Percentiles rank a stretch among this genome's conserved stretches.
These are phyloP conservation scores for Achroia grisella DNA, from an alignment of 1,140 invertebrate genomes.

Conservation along the genomic window DNA sequence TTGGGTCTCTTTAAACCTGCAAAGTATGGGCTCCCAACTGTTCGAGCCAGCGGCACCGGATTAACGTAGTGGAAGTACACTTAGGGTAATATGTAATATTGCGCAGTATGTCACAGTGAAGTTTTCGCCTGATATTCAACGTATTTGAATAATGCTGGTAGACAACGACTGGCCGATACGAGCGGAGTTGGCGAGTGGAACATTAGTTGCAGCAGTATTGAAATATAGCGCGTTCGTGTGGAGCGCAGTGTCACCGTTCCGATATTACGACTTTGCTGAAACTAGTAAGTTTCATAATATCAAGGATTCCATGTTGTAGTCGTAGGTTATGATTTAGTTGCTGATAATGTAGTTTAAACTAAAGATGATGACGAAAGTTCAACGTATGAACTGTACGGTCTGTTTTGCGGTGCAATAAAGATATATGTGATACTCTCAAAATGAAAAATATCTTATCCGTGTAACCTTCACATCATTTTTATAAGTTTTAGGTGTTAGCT, in stretches of 20 bases:
- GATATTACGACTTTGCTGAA: too few species aligned
- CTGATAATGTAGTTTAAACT: too few species aligned
- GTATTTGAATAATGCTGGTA: constrained; percentile 11
- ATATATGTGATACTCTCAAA: too few species aligned
- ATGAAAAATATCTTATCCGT: too few species aligned
- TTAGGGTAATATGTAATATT: constrained; percentile 17
- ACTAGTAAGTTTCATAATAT: too few species aligned
- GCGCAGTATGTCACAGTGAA: constrained; percentile 18
- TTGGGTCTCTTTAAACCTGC: constrained; percentile 2
- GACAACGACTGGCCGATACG: neutral
- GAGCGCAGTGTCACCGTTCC: neutral
- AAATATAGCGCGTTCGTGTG: neutral
- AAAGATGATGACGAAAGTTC: too few species aligned
- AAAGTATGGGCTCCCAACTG: neutral
- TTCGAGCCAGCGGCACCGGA: neutral
- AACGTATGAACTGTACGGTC: too few species aligned
- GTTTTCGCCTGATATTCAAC: constrained; percentile 22
- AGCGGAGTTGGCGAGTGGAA: constrained; percentile 8
- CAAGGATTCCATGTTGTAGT: too few species aligned
- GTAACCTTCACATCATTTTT: too few species aligned
- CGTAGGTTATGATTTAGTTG: too few species aligned
- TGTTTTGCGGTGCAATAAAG: too few species aligned
- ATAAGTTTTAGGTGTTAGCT: too few species aligned
- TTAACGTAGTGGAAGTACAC: neutral
- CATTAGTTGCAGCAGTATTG: constrained; percentile 1